Conservation (phyloP, 2,888 invertebrate genomes). For the Clistopyga incitator region DNA sequence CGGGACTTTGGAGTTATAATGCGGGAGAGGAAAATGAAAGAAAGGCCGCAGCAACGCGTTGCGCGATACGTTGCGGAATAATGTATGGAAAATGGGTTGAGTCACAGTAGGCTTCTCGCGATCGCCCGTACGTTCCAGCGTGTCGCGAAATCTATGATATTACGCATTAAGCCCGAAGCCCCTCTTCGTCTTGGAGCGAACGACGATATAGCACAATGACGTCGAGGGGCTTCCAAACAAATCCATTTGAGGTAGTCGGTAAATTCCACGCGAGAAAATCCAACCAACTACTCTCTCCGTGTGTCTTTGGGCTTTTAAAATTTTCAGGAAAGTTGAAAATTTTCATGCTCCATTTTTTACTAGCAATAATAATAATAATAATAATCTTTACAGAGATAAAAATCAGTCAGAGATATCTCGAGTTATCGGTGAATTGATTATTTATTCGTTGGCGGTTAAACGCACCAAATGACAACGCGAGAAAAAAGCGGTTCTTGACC, state of each 20-base stretch:
- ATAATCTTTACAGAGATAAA: too few relatives aligned
- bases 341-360: too few relatives aligned
- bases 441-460: too few relatives aligned
- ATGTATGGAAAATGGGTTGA: slow-evolving; percentile 42
- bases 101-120: slow-evolving; percentile 41
- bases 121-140: slow-evolving; percentile 43
- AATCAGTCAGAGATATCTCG: too few relatives aligned
- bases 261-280: slow-evolving; percentile 9
- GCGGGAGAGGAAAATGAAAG: too few relatives aligned
- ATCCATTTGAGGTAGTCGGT: slow-evolving; percentile 42
- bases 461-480: too few relatives aligned
- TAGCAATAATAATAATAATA: too few relatives aligned
- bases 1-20: too few relatives aligned
- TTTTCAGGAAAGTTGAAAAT: too few relatives aligned
- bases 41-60: too few relatives aligned
- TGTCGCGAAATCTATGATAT: slow-evolving; percentile 59
- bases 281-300: slow-evolving; percentile 6
- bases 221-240: slow-evolving; percentile 60
- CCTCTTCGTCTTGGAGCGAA: slow-evolving; percentile 54
- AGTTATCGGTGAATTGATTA: too few relatives aligned
- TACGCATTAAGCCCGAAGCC: slow-evolving; percentile 69
- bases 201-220: slow-evolving; percentile 62
- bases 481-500: slow-evolving; percentile 27
- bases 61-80: slow-evolving; percentile 5
- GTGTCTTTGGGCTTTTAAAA: slow-evolving; percentile 15